These are phyloP conservation scores for Leucophenga varia DNA, from an alignment of 1,140 invertebrate genomes.

Conservation along the genomic window DNA sequence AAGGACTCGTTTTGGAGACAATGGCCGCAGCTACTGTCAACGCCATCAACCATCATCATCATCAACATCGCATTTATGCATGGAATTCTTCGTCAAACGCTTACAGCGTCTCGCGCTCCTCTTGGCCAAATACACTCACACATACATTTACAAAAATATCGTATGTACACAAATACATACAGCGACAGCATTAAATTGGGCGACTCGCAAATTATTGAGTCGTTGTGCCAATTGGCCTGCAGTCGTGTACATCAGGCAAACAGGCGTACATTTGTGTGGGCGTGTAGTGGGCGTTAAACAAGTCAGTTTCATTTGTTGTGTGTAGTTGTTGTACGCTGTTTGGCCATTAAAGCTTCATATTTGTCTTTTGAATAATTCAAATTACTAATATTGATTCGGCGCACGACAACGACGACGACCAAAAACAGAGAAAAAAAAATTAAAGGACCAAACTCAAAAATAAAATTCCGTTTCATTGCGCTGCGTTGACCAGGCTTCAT, in stretches of 20 bases:
- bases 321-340: conserved; percentile 38
- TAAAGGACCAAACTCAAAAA: too few species aligned
- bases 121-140: too few species aligned
- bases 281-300: background rate
- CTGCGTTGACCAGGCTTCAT: too few species aligned
- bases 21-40: too few species aligned
- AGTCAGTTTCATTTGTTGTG: too few species aligned
- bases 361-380: conserved; percentile 57
- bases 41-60: too few species aligned
- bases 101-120: too few species aligned
- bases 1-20: too few species aligned
- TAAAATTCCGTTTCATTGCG: conserved; percentile 8
- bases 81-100: too few species aligned
- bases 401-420: conserved; percentile 25
- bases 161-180: too few species aligned
- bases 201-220: conserved; percentile 52
- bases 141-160: too few species aligned
- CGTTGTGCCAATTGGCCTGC: conserved; percentile 33
- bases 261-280: background rate
- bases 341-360: conserved; percentile 57
- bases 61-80: too few species aligned
- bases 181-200: conserved; percentile 50
- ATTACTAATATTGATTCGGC: conserved; percentile 57
- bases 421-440: conserved; percentile 29
- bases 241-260: conserved; percentile 14